Percentiles rank a stretch among this genome's conserved stretches.
Evolutionary conservation across 1,140 invertebrate genomes (phyloP).

Genomic region (Idris sp.): DNA sequence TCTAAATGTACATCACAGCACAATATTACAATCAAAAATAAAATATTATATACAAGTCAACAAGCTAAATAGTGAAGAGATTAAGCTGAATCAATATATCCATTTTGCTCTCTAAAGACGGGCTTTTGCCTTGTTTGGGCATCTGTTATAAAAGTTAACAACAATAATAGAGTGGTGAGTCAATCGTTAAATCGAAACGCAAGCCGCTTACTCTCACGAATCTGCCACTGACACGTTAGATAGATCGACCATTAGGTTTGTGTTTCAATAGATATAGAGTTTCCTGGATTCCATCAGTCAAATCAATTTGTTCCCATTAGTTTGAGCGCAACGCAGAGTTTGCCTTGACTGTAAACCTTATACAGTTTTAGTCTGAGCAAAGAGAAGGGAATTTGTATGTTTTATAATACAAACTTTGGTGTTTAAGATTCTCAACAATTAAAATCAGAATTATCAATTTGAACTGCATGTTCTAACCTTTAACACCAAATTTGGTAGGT

Average conservation of each 20-base stretch:
- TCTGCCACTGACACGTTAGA: slow-evolving; percentile 74
- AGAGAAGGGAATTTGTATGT: slow-evolving; percentile 50
- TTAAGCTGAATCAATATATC: slow-evolving; percentile 10
- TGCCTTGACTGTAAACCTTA: slow-evolving; percentile 68
- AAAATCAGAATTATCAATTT: too few relatives aligned
- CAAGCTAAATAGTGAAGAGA: too few relatives aligned
- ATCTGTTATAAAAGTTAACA: slow-evolving; percentile 48
- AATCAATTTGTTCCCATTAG: slow-evolving; percentile 78
- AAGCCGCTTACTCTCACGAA: slow-evolving; percentile 67
- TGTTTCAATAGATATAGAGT: slow-evolving; percentile 74
- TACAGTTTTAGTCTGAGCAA: slow-evolving; percentile 39
- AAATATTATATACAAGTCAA: too few relatives aligned
- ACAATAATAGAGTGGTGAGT: slow-evolving; percentile 55
- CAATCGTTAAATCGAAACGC: slow-evolving; percentile 61
- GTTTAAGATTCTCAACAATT: too few relatives aligned
- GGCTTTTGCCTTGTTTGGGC: slow-evolving; percentile 25
- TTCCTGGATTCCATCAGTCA: slow-evolving; percentile 75
- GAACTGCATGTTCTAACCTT: too few relatives aligned
- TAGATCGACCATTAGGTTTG: slow-evolving; percentile 76
- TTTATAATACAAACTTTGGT: too few relatives aligned
- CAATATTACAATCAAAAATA: too few relatives aligned
- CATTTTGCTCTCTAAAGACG: slow-evolving; percentile 8
- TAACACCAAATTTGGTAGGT: too few relatives aligned
- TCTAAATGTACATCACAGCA: too few relatives aligned
- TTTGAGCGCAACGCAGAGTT: slow-evolving; percentile 65